phyloP scores from a whole-genome alignment of 2,888 invertebrate genomes.

The Acrocyrtus sp. region DNA sequence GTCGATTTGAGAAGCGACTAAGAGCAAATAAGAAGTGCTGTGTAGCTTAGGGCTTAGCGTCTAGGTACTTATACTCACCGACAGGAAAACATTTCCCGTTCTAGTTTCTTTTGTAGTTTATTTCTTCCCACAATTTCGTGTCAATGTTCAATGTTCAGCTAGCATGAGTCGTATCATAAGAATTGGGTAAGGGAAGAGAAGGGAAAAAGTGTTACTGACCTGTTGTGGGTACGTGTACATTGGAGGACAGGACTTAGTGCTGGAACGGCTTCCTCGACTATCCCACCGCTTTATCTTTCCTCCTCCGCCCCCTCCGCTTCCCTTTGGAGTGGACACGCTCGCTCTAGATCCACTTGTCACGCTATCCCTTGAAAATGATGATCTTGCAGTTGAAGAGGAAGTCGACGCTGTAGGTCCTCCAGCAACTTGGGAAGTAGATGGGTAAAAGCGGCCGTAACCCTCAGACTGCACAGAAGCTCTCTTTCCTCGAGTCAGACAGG shows the following conservation, averaged over 20 bases:
- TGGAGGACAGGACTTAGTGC: slow-evolving; percentile 62
- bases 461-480: slow-evolving; percentile 42
- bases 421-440: slow-evolving; percentile 13
- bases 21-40: too few species aligned
- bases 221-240: slow-evolving; percentile 62
- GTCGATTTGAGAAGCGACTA: too few species aligned
- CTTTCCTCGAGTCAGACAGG: slow-evolving; percentile 39
- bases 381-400: slow-evolving; percentile 23
- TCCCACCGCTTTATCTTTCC: slow-evolving; percentile 58
- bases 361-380: slow-evolving; percentile 32
- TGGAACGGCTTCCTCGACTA: slow-evolving; percentile 58
- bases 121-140: too few species aligned
- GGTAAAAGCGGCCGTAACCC: slow-evolving; percentile 30
- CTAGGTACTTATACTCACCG: too few species aligned
- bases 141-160: too few species aligned
- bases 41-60: too few species aligned
- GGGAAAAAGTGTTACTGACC: too few species aligned
- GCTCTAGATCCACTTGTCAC: slow-evolving; percentile 29
- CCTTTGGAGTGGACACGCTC: slow-evolving; percentile 8
- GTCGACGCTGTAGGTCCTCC: slow-evolving; percentile 1
- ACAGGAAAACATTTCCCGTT: too few species aligned
- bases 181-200: too few species aligned
- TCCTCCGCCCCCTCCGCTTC: neutral
- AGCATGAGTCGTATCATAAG: too few species aligned
- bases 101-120: too few species aligned